Evolutionary conservation across 2,888 invertebrate species (phyloP).

Genomic region (Hololepta plana): DNA sequence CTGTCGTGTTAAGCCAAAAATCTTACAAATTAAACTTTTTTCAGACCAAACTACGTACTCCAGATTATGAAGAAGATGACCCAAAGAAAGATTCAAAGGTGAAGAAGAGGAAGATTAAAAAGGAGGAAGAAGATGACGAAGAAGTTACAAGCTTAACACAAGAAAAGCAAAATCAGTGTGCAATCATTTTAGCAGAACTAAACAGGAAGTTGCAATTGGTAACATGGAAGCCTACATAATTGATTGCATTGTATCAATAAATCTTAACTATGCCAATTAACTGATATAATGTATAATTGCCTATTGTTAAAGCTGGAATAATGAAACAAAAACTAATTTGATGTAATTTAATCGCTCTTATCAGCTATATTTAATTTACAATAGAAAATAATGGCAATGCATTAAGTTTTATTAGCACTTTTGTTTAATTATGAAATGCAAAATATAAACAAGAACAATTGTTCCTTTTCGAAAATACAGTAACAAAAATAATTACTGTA

Average conservation of each 20-base stretch:
- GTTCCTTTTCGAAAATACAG: no score
- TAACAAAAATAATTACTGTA: no score
- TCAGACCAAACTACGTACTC: constrained; percentile 25
- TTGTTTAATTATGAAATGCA: no score
- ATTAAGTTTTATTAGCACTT: no score
- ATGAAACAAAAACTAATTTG: no score
- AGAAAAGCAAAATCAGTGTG: constrained; percentile 53
- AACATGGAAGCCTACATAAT: constrained; percentile 43
- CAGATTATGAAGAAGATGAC: constrained; percentile 35
- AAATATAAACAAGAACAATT: no score
- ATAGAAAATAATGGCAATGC: no score
- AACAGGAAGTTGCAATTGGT: constrained; percentile 60
- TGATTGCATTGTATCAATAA: not conserved
- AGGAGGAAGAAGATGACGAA: constrained; percentile 27
- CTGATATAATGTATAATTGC: constrained; percentile 1
- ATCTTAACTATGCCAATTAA: not conserved
- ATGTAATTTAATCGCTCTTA: no score
- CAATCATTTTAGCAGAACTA: constrained; percentile 57
- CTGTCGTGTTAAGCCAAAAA: constrained; percentile 1
- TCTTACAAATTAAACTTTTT: constrained; percentile 9
- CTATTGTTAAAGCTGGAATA: no score
- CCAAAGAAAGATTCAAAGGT: constrained; percentile 21
- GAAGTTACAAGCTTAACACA: constrained; percentile 26
- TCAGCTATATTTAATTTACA: no score
- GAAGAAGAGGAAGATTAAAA: constrained; percentile 22